Percentiles rank a stretch among this genome's conserved stretches.
phyloP scores from a whole-genome alignment of 2,113 vertebrate species.

The Sus scrofa region DNA sequence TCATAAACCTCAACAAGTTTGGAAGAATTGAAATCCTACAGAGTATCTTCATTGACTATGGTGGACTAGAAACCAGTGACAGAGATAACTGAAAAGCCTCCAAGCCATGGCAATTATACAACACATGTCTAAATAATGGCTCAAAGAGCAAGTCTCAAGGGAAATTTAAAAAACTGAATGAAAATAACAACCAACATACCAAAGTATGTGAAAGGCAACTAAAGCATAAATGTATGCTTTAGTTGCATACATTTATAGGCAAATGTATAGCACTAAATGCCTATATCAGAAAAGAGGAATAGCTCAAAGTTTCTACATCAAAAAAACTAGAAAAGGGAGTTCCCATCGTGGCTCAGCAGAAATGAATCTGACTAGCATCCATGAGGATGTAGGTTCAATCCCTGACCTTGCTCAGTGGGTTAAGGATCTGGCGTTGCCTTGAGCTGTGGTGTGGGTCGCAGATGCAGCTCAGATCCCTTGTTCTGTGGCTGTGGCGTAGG shows the following conservation, averaged over 20 bases:
- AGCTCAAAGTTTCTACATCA: neutral
- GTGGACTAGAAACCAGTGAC: neutral
- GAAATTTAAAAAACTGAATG: neutral
- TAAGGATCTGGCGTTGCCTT: too few relatives aligned
- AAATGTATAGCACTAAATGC: neutral
- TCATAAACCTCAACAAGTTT: neutral
- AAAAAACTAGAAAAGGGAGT: too few relatives aligned
- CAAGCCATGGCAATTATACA: neutral
- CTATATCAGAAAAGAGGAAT: neutral
- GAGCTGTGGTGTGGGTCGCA: too few relatives aligned
- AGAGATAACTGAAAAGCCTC: neutral
- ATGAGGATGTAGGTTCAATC: too few relatives aligned
- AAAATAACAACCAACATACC: neutral
- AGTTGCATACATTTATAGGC: too few relatives aligned
- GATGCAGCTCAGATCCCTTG: too few relatives aligned
- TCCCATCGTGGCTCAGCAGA: too few relatives aligned
- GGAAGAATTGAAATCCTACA: neutral
- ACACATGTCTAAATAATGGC: neutral
- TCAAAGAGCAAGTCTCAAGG: neutral
- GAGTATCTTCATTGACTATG: neutral
- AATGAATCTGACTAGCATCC: too few relatives aligned
- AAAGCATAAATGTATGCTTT: neutral
- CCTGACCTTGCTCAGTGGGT: too few relatives aligned
- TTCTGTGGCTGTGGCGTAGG: too few relatives aligned
- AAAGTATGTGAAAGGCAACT: neutral